phyloP scores from a whole-genome alignment of 2,113 vertebrate genomes.

The Stigmatopora nigra region DNA sequence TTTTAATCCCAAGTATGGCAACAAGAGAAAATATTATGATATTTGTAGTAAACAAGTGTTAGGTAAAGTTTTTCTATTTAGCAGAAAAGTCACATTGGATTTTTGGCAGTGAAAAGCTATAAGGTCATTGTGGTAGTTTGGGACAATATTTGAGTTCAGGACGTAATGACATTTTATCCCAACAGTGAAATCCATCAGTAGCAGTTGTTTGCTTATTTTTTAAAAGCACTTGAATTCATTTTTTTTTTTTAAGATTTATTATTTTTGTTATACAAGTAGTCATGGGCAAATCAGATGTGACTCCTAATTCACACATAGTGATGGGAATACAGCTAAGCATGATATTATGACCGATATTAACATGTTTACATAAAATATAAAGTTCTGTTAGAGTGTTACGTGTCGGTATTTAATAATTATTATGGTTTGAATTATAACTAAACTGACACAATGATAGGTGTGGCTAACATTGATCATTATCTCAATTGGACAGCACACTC shows the following conservation, averaged over 20 bases:
- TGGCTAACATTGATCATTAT: not conserved
- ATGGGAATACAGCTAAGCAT: not conserved
- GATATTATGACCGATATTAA: not conserved
- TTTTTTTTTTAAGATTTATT: not conserved
- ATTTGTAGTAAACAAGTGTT: not conserved
- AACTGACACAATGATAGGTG: not conserved
- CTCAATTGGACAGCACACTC: too few species aligned
- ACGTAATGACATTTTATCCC: slow-evolving; percentile 23
- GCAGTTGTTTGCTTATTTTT: not conserved
- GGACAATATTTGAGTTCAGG: slow-evolving; percentile 11
- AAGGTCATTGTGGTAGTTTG: slow-evolving; percentile 3
- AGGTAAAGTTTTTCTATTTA: not conserved
- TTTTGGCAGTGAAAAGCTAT: slow-evolving; percentile 10
- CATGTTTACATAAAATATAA: too few species aligned
- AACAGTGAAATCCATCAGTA: not conserved
- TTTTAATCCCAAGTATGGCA: not conserved
- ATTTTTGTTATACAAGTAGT: not conserved
- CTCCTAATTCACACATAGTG: not conserved
- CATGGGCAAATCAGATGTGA: not conserved
- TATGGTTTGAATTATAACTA: not conserved
- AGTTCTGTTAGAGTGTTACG: too few species aligned
- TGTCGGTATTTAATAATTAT: not conserved
- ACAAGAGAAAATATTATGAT: not conserved
- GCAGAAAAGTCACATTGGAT: not conserved
- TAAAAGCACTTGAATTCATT: not conserved